Evolutionary conservation across 2,113 vertebrate species (phyloP).

Genomic region (Montifringilla adamsi): DNA sequence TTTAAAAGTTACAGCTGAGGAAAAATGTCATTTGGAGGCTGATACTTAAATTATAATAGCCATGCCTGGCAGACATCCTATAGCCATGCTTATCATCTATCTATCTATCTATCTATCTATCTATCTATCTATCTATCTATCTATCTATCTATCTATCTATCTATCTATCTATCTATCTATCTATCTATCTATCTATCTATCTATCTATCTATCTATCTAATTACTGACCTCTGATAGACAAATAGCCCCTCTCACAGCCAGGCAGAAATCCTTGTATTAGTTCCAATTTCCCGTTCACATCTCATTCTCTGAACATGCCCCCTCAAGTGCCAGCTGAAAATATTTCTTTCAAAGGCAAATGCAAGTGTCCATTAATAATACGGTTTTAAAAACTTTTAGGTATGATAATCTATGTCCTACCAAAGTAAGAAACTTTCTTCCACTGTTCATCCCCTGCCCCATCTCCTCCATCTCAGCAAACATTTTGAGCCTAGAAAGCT

Average conservation of each 20-base stretch:
- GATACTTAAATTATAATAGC: not conserved
- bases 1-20: not conserved
- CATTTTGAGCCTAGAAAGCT: not conserved
- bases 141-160: not conserved
- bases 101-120: too few species aligned
- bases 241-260: not conserved
- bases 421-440: not conserved
- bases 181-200: not conserved
- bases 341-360: not conserved
- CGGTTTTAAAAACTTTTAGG: not conserved
- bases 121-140: too few species aligned
- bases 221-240: not conserved
- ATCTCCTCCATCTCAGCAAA: not conserved
- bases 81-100: too few species aligned
- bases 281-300: not conserved
- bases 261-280: not conserved
- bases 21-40: not conserved
- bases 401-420: not conserved
- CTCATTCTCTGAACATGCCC: fast-evolving
- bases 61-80: too few species aligned
- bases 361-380: fast-evolving
- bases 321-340: not conserved
- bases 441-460: not conserved
- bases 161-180: too few species aligned
- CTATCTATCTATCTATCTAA: not conserved